Conservation (phyloP, 2,113 vertebrate genomes). For the Callochromis pleurospilus region DNA sequence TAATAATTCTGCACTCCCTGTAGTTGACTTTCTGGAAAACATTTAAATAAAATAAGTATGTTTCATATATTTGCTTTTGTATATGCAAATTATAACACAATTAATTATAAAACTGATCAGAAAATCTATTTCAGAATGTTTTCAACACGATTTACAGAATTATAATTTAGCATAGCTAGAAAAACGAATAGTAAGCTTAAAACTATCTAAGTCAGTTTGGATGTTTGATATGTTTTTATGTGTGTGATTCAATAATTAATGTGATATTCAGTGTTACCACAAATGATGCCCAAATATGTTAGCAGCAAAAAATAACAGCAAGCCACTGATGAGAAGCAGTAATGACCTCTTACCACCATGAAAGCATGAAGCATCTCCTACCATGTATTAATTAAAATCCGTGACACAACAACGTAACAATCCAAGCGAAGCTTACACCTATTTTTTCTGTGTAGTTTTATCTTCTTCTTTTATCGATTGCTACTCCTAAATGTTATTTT, state of each 20-base stretch:
- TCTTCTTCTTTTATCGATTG: neutral
- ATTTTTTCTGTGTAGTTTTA: neutral
- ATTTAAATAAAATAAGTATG: neutral
- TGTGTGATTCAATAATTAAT: neutral
- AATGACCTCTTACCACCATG: neutral
- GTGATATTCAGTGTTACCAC: neutral
- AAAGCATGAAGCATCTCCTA: neutral
- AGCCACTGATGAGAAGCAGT: neutral
- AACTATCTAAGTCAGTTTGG: neutral
- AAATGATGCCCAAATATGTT: neutral
- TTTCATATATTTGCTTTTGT: neutral
- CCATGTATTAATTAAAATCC: neutral
- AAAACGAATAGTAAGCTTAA: fast-evolving
- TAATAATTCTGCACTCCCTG: too few relatives aligned
- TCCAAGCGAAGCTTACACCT: neutral
- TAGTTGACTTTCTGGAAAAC: fast-evolving
- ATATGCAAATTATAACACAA: neutral
- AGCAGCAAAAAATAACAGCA: neutral
- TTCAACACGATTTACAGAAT: neutral
- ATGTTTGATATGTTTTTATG: neutral
- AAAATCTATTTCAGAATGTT: neutral
- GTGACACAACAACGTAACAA: neutral
- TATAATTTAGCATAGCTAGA: neutral
- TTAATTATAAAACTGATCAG: neutral
- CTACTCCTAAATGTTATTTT: neutral